Percentiles rank a stretch among this genome's conserved stretches.
These are phyloP conservation scores for Erebia epiphron DNA, from an alignment of 2,888 invertebrate genomes.

Conservation along the genomic window DNA sequence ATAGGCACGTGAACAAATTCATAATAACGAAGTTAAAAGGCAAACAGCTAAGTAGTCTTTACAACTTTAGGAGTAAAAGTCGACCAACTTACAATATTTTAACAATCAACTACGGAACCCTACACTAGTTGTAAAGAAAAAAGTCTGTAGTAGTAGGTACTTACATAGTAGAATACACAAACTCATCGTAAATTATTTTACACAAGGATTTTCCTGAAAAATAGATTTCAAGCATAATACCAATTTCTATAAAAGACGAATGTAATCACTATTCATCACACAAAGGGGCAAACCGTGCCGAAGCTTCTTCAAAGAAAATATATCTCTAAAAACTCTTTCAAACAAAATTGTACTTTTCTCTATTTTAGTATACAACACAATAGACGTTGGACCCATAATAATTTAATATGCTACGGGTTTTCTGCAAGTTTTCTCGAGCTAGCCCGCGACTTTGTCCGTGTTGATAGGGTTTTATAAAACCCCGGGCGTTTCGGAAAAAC, in stretches of 20 bases:
- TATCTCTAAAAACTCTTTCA: slow-evolving; percentile 18
- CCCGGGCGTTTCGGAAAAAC: no score
- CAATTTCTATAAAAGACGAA: slow-evolving; percentile 13
- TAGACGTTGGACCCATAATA: slow-evolving; percentile 2
- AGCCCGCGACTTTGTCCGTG: background rate
- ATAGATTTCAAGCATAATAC: slow-evolving; percentile 10
- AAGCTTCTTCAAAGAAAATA: slow-evolving; percentile 10
- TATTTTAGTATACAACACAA: slow-evolving; percentile 9
- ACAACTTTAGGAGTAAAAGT: no score
- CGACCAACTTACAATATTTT: no score
- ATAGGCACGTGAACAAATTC: no score
- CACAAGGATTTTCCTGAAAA: background rate
- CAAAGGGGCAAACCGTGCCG: slow-evolving; percentile 7
- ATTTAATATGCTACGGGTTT: slow-evolving; percentile 6
- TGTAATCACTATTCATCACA: slow-evolving; percentile 20
- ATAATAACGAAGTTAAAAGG: no score
- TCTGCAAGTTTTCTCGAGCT: background rate
- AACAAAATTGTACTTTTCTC: slow-evolving; percentile 14
- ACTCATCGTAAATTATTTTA: background rate
- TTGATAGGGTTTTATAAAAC: no score
- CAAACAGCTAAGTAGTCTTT: no score
- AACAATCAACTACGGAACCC: no score
- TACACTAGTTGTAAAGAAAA: no score
- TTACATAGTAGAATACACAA: background rate
- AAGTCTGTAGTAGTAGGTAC: no score